Base-by-base conservation (phyloP, 2,113 vertebrate species). In the Gila orcuttii region DNA sequence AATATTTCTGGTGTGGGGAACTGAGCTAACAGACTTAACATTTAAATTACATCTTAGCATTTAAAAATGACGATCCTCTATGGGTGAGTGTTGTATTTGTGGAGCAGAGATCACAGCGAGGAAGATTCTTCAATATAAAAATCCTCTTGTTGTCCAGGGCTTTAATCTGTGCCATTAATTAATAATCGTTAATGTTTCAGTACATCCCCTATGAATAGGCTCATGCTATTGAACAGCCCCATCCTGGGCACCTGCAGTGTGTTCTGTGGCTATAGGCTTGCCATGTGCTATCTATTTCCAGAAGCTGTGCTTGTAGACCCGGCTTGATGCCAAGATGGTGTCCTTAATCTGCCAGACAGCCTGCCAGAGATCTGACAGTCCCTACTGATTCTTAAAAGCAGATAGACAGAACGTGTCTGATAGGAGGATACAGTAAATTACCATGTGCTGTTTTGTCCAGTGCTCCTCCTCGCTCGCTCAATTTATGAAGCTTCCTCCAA, bases 321-420 rank as follows among this genome's bases (percentile, higher is more conserved):
- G 86, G 89, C 90, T 92, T 91, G 93, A 92, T 92, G 91, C 92
- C 92, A 92, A 93, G 90, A 90, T 86, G 87, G 88, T 90, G 89
- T 89, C 88, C 83, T 87, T 84, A 83, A 82, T 89, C 82, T 86
- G 89, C 88, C 92, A 88, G 92, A 91, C 90, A 88, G 85, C 90
- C 92, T 87, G 89, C 92, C 78, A 90, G 88, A 91, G 90, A 87
- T 93, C 88, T 93, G 92, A 92, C 92, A 94, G 91, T 82, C 80
- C 62, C 73, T 50, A 87, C 87, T 86, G 84, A 92, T 91, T 92
- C 89, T 91, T 90, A 84, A 86, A 88, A 90, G 85, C 79, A 89
- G 86, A 91, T 85, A 81, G 87, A 86, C 75, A 86, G 69, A 75
- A 77, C 60, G 79, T 93, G 91, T 91, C 85, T 90, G 88, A 79